Percentiles rank a stretch among this genome's conserved stretches.
phyloP scores from a whole-genome alignment of 2,888 invertebrate species.

The Latrodectus elegans region DNA sequence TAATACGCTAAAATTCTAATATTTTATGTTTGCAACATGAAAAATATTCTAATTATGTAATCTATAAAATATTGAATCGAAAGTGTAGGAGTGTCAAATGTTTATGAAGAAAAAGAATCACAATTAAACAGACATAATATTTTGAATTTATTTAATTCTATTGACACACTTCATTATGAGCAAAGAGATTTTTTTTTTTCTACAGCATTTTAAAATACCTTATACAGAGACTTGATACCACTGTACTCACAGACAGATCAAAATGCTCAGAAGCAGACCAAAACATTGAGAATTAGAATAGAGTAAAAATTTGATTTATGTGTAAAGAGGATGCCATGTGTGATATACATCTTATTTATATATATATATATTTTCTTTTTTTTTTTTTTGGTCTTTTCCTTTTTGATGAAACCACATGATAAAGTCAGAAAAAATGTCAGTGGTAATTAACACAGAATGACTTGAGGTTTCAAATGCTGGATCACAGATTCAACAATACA shows the following conservation, averaged over 20 bases:
- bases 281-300: conserved; percentile 54
- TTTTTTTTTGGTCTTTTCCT: neutral
- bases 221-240: conserved; percentile 51
- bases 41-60: neutral
- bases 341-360: neutral
- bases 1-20: no score
- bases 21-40: no score
- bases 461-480: conserved; percentile 28
- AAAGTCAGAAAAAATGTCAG: conserved; percentile 20
- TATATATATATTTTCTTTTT: no score
- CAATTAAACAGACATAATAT: conserved; percentile 61
- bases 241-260: conserved; percentile 54
- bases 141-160: conserved; percentile 42
- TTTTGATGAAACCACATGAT: neutral
- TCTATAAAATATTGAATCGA: neutral
- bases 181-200: conserved; percentile 54
- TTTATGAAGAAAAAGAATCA: neutral
- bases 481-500: conserved; percentile 48
- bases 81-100: no score
- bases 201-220: conserved; percentile 67
- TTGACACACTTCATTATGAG: conserved; percentile 65
- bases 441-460: conserved; percentile 7
- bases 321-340: conserved; percentile 24
- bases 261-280: conserved; percentile 63
- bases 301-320: conserved; percentile 54